A percentile compares a stretch with the other conserved stretches of the same genome.
Evolutionary conservation across 2,113 vertebrate genomes (phyloP).

Genomic region (Callaeas wilsoni): DNA sequence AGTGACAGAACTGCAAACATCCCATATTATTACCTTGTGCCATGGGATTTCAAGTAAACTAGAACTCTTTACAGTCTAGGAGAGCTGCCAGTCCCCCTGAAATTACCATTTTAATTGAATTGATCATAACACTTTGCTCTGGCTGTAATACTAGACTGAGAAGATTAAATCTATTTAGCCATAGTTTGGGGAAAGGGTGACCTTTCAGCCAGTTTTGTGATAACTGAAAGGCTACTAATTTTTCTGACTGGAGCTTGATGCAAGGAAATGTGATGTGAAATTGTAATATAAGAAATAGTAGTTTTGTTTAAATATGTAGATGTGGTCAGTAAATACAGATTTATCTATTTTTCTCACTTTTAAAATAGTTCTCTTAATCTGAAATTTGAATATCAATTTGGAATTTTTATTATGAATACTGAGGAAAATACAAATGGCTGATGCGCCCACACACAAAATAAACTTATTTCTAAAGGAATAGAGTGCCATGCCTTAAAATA

Average conservation of each 20-base stretch:
- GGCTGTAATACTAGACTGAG: not conserved
- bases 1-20: not conserved
- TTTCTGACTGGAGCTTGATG: not conserved
- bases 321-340: not conserved
- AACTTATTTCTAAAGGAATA: not conserved
- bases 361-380: not conserved
- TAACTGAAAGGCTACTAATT: not conserved
- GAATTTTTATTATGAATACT: not conserved
- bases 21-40: not conserved
- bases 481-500: not conserved
- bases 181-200: not conserved
- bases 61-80: slow-evolving; percentile 38
- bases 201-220: slow-evolving; percentile 3
- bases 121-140: slow-evolving; percentile 37
- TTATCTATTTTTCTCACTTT: not conserved
- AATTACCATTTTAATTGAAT: slow-evolving; percentile 62
- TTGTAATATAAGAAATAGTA: not conserved
- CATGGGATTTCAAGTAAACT: slow-evolving; percentile 27
- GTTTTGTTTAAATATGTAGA: not conserved
- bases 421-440: not conserved
- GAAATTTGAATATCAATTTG: not conserved
- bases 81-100: slow-evolving; percentile 32
- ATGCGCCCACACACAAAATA: not conserved
- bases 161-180: slow-evolving; percentile 34
- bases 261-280: not conserved